phyloP scores from a whole-genome alignment of 1,140 invertebrate genomes.

The Anthonomus grandis region DNA sequence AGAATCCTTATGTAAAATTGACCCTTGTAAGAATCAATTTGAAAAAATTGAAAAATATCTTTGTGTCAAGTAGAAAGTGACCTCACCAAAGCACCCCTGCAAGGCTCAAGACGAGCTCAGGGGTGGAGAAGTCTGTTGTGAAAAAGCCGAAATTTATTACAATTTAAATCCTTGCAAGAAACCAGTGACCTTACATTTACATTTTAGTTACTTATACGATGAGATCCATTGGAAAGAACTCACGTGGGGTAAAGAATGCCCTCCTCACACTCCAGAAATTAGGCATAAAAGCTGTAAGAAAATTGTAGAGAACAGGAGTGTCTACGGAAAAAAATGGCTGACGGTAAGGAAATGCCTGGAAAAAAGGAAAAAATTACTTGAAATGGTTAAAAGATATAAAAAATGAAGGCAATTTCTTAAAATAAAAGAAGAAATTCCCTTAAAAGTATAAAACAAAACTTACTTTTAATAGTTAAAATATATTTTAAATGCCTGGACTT shows the following conservation, averaged over 20 bases:
- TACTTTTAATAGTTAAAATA: too few relatives aligned
- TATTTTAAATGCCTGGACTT: too few relatives aligned
- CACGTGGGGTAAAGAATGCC: not conserved
- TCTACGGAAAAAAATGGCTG: not conserved
- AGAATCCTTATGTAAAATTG: not conserved
- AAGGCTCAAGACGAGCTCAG: not conserved
- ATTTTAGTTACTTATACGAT: not conserved
- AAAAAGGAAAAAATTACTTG: not conserved
- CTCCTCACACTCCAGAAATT: not conserved
- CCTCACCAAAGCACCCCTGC: not conserved
- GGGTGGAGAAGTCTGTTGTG: slow-evolving; percentile 2
- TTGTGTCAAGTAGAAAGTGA: not conserved
- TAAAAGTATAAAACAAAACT: too few relatives aligned
- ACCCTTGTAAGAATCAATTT: not conserved
- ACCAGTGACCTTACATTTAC: not conserved
- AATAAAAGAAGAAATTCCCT: too few relatives aligned
- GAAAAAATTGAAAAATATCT: not conserved
- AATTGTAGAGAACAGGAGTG: not conserved
- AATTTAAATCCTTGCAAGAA: not conserved
- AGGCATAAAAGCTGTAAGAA: not conserved
- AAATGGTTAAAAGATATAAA: too few relatives aligned
- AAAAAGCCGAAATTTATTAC: not conserved
- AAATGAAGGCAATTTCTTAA: too few relatives aligned
- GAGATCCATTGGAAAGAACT: not conserved
- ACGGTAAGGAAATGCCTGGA: not conserved